Evolutionary conservation across 2,797 vertebrate species (phyloP).

Genomic region (Acomys russatus): DNA sequence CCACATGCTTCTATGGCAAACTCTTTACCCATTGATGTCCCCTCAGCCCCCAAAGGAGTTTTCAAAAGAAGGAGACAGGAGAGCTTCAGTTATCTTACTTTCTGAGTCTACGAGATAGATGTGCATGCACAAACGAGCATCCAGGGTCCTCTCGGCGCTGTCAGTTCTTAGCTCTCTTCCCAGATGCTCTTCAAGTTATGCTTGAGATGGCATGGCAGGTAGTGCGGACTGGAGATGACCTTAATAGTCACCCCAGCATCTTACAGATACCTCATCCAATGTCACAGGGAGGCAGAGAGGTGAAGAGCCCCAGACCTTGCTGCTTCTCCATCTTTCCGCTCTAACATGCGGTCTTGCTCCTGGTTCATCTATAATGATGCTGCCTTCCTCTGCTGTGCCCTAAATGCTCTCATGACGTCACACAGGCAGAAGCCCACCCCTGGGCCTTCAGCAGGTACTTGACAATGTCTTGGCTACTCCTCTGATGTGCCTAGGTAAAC

Average conservation of each 20-base stretch:
- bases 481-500: neutral
- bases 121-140: neutral
- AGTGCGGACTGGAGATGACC: neutral
- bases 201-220: neutral
- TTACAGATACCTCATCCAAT: neutral
- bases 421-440: accelerated
- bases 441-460: neutral
- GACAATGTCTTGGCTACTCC: neutral
- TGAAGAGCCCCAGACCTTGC: neutral
- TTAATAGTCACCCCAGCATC: neutral
- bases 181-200: neutral
- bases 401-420: neutral
- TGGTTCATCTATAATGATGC: neutral
- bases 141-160: too few species aligned
- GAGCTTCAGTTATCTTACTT: neutral
- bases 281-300: neutral
- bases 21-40: neutral
- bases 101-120: neutral
- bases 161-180: neutral
- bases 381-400: neutral
- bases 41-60: neutral
- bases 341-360: neutral
- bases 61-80: neutral
- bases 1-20: neutral
- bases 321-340: neutral